These are phyloP conservation scores for Plectrocnemia conspersa DNA, from an alignment of 1,140 invertebrate species.

Conservation along the genomic window DNA sequence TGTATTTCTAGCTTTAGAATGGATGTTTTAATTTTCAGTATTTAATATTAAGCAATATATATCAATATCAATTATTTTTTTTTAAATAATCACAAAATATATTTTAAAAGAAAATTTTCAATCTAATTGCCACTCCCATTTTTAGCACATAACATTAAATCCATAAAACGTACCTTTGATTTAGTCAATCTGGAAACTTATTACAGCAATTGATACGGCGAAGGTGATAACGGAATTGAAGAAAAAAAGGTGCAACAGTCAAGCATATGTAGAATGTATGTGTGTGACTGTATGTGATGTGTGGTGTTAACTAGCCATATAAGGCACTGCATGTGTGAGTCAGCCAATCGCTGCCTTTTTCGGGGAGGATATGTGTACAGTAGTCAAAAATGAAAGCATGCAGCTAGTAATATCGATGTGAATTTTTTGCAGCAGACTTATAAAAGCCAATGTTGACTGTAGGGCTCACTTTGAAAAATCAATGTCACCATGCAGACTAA, in stretches of 20 bases:
- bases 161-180: not conserved
- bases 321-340: constrained; percentile 31
- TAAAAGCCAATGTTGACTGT: not conserved
- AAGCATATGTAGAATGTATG: not conserved
- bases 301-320: constrained; percentile 28
- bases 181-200: not conserved
- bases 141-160: not conserved
- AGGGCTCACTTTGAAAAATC: not conserved
- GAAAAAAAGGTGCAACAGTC: not conserved
- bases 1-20: not conserved
- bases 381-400: constrained; percentile 8
- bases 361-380: constrained; percentile 16
- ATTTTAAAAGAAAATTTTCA: not conserved
- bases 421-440: constrained; percentile 4
- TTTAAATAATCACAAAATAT: not conserved
- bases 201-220: not conserved
- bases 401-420: not conserved
- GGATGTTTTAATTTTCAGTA: not conserved
- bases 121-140: not conserved
- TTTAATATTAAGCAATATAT: not conserved
- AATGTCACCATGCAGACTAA: not conserved
- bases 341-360: constrained; percentile 16
- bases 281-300: not conserved
- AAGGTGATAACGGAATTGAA: not conserved
- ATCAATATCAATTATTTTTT: not conserved